A percentile compares a stretch with the other conserved stretches of the same genome.
Conservation (phyloP, 2,797 vertebrate species). For the Sternarchorhynchus goeldii region DNA sequence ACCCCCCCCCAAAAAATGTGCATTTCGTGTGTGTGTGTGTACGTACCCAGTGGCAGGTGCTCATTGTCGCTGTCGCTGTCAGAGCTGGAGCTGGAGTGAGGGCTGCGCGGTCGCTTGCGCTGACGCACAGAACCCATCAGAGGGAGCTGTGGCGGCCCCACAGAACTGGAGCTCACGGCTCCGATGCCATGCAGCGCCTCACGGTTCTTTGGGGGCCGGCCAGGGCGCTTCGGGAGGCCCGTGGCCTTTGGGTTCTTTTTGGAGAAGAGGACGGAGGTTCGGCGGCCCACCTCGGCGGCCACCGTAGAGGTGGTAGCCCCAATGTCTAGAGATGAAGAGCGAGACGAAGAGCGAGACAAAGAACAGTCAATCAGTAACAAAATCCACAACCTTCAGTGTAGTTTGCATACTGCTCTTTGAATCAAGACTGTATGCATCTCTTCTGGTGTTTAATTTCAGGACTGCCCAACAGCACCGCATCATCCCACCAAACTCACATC, state of each 20-base stretch:
- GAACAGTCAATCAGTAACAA: background rate
- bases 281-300: conserved; percentile 94
- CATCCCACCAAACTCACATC: no score
- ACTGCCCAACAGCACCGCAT: no score
- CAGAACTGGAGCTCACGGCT: conserved; percentile 85
- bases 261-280: conserved; percentile 97
- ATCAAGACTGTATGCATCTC: no score
- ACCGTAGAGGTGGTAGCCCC: conserved; percentile 87
- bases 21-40: no score
- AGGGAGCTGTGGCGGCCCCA: conserved; percentile 93
- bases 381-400: background rate
- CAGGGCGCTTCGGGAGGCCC: conserved; percentile 93
- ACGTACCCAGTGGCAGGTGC: conserved; percentile 85
- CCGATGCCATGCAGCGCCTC: conserved; percentile 79
- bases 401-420: background rate
- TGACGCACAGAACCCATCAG: conserved; percentile 81
- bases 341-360: background rate
- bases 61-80: conserved; percentile 95
- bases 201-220: conserved; percentile 94
- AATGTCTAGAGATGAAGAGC: conserved; percentile 74
- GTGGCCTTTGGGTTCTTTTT: conserved; percentile 97
- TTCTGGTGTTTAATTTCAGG: no score
- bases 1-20: no score
- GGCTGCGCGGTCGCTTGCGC: conserved; percentile 92
- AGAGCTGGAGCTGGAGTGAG: conserved; percentile 90